Base-by-base conservation (phyloP, 1,140 invertebrate species). In the Rhysida immarginata region DNA sequence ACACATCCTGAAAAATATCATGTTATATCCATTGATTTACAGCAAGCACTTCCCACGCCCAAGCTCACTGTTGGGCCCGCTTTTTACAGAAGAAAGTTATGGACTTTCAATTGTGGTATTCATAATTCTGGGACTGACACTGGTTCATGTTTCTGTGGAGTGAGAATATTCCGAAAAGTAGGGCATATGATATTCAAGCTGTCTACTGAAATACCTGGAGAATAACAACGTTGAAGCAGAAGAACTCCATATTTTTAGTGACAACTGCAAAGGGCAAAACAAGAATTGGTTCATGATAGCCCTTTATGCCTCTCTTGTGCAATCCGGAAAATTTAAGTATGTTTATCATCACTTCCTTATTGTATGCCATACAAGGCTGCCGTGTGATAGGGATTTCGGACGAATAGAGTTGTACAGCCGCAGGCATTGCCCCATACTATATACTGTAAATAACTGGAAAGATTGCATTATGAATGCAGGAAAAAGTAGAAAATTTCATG, bases 1-100 rank as follows among this genome's bases (percentile, higher is more conserved):
- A n/a, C 21, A 2, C 3, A 49, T 11, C 5, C 5, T 46, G 20
- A 42, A 11, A 24, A 53, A 18, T 1, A 24, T 43, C 29, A 43
- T 24, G 29, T 24, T 8, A 29, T 43, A 2, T 24, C 53, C 21
- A 25, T 56, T 16, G 54, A 56, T 49, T 26, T 56, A 44, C 54
- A 56, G 45, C 54, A 56, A 29, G 27, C 54, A 8, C 25, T 56
- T 44, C 54, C 54, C 16, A 56, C 45, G 2, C 54, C 54, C 13
- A 56, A 56, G 50, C 54, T 56, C 11, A 26, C 21, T 26, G 25
- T 27, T 23, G 46, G 54, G 21, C 44, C 44, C n/a, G 45, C 45
- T 14, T 56, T 56, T 56, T 56, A 49, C 18, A 49, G 18, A 14
- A 20, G 44, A 14, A 56, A 56, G 27, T 24, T 56, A 29, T 50